Conservation (phyloP, 2,888 invertebrate species). For the Falcaria lacertinaria region DNA sequence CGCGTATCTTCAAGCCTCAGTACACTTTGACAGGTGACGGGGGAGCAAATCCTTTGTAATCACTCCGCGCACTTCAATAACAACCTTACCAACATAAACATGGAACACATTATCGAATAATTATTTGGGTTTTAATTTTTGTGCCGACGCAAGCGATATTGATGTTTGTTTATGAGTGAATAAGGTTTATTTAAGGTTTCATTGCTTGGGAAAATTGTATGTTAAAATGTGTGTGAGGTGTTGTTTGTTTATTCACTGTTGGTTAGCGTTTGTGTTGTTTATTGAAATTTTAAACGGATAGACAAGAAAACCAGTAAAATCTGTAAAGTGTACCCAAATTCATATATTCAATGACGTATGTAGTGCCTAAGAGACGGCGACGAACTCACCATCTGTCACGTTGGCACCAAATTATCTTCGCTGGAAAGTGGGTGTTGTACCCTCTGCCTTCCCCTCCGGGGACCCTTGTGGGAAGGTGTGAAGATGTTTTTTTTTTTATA, state of each 20-base stretch:
- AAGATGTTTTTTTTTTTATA: no score
- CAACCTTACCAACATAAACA: background rate
- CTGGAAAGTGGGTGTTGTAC: no score
- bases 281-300: background rate
- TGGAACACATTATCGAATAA: background rate
- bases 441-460: no score
- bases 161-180: background rate
- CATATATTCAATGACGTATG: no score
- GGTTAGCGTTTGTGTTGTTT: background rate
- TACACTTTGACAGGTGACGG: constrained; percentile 47
- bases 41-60: constrained; percentile 13
- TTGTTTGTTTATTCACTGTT: background rate
- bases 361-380: no score
- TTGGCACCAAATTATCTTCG: no score
- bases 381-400: no score
- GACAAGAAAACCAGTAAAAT: background rate
- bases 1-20: constrained; percentile 42
- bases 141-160: background rate
- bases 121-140: background rate
- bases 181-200: background rate
- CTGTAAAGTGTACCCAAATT: no score
- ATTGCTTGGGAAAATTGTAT: background rate
- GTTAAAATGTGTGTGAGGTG: background rate
- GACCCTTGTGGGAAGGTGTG: no score
- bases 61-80: background rate